Evolutionary conservation across 2,888 invertebrate genomes (phyloP).

Genomic region (Anoplius nigerrimus): DNA sequence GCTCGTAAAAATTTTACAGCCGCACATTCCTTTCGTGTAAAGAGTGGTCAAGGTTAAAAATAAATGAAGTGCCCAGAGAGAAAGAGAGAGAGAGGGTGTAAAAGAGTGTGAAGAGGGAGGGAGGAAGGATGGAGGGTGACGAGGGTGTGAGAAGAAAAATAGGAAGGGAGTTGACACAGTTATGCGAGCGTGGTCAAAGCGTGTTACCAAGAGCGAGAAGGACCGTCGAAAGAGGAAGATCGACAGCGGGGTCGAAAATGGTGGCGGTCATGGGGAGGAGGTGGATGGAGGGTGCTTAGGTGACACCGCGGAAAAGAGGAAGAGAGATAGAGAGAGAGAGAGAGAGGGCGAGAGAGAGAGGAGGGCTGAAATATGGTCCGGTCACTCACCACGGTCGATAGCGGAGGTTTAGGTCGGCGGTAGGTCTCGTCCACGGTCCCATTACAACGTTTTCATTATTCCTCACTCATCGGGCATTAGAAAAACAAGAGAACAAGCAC

Average conservation of each 20-base stretch:
- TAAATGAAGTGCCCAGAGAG: neutral
- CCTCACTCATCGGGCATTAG: constrained; percentile 12
- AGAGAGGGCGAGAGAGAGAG: neutral
- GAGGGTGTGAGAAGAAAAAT: neutral
- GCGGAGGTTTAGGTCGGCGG: neutral
- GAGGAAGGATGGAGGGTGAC: too few species aligned
- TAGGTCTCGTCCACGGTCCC: too few species aligned
- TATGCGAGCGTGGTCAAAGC: too few species aligned
- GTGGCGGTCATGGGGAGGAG: too few species aligned
- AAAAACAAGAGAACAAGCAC: too few species aligned
- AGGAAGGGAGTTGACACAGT: neutral
- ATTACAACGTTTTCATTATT: neutral
- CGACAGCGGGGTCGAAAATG: too few species aligned
- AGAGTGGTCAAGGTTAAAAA: neutral
- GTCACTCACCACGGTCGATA: constrained; percentile 9
- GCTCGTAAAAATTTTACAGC: too few species aligned
- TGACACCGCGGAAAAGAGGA: constrained; percentile 1
- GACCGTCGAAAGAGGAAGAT: too few species aligned
- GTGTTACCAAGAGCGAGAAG: too few species aligned
- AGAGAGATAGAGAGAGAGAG: constrained; percentile 1
- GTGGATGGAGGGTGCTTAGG: neutral
- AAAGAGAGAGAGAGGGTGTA: neutral
- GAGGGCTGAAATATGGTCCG: constrained; percentile 3
- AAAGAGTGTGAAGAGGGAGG: neutral
- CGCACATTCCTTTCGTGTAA: neutral